phyloP scores from a whole-genome alignment of 2,113 vertebrate genomes.

The Smithornis capensis region DNA sequence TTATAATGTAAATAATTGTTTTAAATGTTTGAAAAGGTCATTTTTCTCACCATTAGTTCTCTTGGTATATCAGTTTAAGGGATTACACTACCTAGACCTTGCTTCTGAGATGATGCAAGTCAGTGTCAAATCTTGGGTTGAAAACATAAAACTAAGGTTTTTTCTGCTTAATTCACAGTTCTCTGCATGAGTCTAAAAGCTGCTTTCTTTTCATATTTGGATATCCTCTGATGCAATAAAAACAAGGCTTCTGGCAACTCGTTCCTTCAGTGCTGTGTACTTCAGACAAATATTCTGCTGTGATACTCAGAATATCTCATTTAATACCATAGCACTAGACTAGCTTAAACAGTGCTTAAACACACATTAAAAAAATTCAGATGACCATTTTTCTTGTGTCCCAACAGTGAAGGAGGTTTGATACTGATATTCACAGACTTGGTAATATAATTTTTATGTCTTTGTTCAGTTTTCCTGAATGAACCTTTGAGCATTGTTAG shows the following conservation, averaged over 20 bases:
- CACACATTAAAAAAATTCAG: too few relatives aligned
- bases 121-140: not conserved
- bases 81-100: not conserved
- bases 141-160: not conserved
- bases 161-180: not conserved
- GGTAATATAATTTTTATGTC: not conserved
- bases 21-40: not conserved
- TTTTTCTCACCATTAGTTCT: not conserved
- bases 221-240: not conserved
- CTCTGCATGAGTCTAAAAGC: not conserved
- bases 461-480: not conserved
- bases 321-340: not conserved
- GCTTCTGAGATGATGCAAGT: not conserved
- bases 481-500: not conserved
- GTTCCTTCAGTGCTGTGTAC: too few relatives aligned
- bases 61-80: not conserved
- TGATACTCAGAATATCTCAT: not conserved
- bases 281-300: not conserved
- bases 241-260: not conserved
- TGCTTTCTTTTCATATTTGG: not conserved
- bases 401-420: not conserved
- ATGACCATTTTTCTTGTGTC: not conserved
- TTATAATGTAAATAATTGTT: not conserved
- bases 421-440: not conserved
- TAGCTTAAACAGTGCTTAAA: not conserved